Evolutionary conservation across 2,797 vertebrate species (phyloP).

Genomic region (Silurus lanzhouensis): DNA sequence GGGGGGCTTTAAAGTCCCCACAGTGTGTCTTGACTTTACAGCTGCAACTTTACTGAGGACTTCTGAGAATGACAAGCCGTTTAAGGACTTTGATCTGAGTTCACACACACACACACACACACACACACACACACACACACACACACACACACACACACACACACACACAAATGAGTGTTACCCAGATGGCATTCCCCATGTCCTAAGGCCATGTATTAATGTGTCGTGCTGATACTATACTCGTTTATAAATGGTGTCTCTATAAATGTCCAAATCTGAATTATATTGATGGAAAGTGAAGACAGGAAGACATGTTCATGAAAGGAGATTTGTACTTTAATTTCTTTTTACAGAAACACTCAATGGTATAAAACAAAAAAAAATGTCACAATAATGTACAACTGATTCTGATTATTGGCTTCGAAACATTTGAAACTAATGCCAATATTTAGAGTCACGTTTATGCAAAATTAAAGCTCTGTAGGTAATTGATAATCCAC

Average conservation of each 20-base stretch:
- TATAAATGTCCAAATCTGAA: not conserved
- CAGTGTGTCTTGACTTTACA: conserved; percentile 41
- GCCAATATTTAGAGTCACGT: no score
- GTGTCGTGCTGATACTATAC: not conserved
- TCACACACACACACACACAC: not conserved
- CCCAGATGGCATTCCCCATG: conserved; percentile 18
- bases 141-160: conserved; percentile 15
- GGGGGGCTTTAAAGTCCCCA: conserved; percentile 46
- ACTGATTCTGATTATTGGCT: not conserved
- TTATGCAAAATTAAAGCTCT: no score
- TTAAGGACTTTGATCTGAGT: conserved; percentile 34
- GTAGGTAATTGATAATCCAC: no score
- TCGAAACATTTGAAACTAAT: no score
- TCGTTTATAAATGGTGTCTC: conserved; percentile 1
- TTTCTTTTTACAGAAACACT: not conserved
- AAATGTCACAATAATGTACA: not conserved
- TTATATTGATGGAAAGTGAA: not conserved
- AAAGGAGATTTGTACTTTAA: not conserved
- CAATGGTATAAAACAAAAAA: not conserved
- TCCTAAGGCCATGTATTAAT: conserved; percentile 16
- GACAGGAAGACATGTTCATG: not conserved
- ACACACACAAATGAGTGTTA: conserved; percentile 24
- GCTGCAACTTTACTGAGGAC: conserved; percentile 39
- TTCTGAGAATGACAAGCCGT: conserved; percentile 31
- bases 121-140: conserved; percentile 27